Percentiles rank a stretch among this genome's conserved stretches.
Evolutionary conservation across 2,113 vertebrate species (phyloP).

Genomic region (Ranitomeya imitator): DNA sequence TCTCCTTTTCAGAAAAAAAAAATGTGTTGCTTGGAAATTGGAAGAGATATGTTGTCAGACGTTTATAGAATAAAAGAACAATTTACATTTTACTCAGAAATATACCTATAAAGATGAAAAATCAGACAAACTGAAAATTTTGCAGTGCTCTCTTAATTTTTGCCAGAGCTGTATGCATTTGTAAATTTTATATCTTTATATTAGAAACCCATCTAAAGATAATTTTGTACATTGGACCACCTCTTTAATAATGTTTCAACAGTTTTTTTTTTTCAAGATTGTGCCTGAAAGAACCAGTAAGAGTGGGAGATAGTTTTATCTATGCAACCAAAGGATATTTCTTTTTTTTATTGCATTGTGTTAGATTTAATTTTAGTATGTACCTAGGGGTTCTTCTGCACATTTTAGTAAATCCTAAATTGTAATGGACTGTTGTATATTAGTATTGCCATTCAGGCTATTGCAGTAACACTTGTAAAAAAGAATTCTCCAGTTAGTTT

Average conservation of each 20-base stretch:
- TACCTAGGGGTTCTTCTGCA: not conserved
- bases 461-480: not conserved
- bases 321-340: slow-evolving; percentile 52
- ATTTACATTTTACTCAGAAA: no score
- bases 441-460: not conserved
- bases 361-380: not conserved
- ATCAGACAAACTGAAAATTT: no score
- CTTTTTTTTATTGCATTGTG: not conserved
- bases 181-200: no score
- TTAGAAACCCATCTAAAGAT: no score
- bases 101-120: no score
- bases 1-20: no score
- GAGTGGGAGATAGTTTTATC: slow-evolving; percentile 32
- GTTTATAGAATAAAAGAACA: no score
- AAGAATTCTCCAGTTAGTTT: not conserved
- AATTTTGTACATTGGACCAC: no score
- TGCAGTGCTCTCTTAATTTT: no score
- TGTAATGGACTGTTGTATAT: not conserved
- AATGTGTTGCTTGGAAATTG: no score
- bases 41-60: no score
- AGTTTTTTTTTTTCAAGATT: not conserved
- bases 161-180: no score
- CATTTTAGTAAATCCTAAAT: not conserved
- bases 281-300: slow-evolving; percentile 19
- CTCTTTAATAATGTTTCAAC: slow-evolving; percentile 5